Conservation (phyloP, 2,888 invertebrate genomes). For the Apamea monoglypha region DNA sequence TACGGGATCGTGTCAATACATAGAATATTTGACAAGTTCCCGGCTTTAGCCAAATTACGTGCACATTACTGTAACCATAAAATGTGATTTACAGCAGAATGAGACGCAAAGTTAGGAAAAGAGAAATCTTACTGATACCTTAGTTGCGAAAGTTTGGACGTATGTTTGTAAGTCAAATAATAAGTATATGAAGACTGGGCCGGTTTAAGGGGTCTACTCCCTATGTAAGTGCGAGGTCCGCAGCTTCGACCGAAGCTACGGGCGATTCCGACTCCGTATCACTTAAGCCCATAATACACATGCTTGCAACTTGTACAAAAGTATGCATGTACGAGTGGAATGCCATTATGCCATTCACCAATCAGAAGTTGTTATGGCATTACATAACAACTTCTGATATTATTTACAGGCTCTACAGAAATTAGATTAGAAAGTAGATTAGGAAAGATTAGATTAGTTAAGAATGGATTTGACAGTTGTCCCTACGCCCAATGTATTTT, state of each 20-base stretch:
- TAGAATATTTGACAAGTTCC: slow-evolving; percentile 48
- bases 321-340: no score
- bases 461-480: not conserved
- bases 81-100: slow-evolving; percentile 21
- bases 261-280: not conserved
- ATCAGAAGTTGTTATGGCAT: no score
- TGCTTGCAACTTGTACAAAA: no score
- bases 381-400: no score
- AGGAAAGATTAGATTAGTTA: not conserved
- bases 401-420: no score
- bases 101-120: not conserved
- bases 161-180: slow-evolving; percentile 25
- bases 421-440: no score
- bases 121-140: not conserved
- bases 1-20: slow-evolving; percentile 61
- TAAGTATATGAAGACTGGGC: not conserved
- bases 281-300: not conserved
- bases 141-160: slow-evolving; percentile 12
- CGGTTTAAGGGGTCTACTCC: not conserved
- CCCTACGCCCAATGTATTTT: not conserved
- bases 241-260: not conserved
- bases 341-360: no score
- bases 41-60: slow-evolving; percentile 31
- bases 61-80: slow-evolving; percentile 19
- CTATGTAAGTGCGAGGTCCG: not conserved